Percentiles rank a stretch among this genome's conserved stretches.
These are phyloP conservation scores for Trypoxylus dichotomus DNA, from an alignment of 1,140 invertebrate species.

Conservation along the genomic window DNA sequence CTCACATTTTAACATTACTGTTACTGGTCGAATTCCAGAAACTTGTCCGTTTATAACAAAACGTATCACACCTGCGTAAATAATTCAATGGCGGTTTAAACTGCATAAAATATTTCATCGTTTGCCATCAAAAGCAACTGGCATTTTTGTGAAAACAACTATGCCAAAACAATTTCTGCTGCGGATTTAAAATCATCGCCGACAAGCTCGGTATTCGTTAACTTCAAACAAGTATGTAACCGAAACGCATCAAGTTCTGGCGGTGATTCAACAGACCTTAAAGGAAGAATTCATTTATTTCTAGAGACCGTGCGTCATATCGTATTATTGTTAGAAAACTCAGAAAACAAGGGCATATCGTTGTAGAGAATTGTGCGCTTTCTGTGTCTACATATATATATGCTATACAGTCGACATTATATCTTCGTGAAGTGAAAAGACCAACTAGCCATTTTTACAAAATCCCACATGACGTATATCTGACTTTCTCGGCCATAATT, in stretches of 20 bases:
- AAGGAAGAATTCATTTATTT: slow-evolving; percentile 7
- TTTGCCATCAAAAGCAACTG: not conserved
- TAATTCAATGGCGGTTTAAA: not conserved
- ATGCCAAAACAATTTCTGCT: not conserved
- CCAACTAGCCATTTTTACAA: not conserved
- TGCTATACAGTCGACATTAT: not conserved
- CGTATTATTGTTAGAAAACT: not conserved
- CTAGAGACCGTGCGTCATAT: not conserved
- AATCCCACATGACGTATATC: not conserved
- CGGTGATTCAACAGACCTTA: not conserved
- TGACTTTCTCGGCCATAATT: not conserved
- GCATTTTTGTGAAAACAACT: not conserved
- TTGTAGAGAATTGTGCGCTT: not conserved
- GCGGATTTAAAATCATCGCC: not conserved
- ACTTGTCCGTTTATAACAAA: no score
- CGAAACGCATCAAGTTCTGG: not conserved
- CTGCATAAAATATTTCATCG: not conserved
- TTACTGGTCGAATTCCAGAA: no score
- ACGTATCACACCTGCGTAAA: no score
- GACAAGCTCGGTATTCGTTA: not conserved
- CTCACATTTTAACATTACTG: no score
- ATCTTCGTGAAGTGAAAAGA: not conserved
- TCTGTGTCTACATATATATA: no score
- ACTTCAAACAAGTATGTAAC: not conserved
- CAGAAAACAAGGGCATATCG: not conserved